Evolutionary conservation across 2,113 vertebrate species (phyloP).

Genomic region (Myiozetetes cayanensis): DNA sequence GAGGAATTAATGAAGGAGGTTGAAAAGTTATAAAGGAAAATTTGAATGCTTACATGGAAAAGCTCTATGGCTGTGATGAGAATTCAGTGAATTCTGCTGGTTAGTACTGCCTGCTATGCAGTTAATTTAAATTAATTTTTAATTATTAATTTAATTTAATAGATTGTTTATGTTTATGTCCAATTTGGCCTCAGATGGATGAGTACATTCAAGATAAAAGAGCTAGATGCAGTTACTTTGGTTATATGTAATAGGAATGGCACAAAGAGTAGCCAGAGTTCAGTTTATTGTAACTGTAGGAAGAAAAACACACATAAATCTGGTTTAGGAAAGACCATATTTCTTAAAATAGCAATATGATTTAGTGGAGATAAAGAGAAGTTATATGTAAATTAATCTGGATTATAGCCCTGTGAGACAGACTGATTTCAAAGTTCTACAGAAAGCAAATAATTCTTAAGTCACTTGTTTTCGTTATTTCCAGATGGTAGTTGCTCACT

Average conservation of each 20-base stretch:
- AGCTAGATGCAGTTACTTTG: background rate
- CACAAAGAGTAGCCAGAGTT: background rate
- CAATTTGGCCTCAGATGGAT: background rate
- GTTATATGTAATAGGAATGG: background rate
- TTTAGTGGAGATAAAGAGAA: background rate
- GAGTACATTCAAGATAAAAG: background rate
- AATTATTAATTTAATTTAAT: background rate
- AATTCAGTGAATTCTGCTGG: background rate
- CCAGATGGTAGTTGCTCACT: background rate
- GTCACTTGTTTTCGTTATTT: background rate
- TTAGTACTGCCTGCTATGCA: background rate
- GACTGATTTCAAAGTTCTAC: background rate
- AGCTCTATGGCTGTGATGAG: background rate
- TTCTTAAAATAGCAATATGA: constrained; percentile 13
- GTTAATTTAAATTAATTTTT: background rate
- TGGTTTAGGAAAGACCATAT: background rate
- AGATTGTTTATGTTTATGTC: background rate
- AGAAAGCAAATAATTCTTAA: background rate
- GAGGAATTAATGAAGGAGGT: background rate
- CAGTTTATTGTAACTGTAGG: background rate
- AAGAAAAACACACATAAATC: background rate
- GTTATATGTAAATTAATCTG: background rate
- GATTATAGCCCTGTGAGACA: background rate
- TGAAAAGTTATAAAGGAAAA: background rate
- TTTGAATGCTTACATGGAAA: background rate